These are phyloP conservation scores for Lamprotornis superbus DNA, from an alignment of 2,113 vertebrate genomes.

Conservation along the genomic window DNA sequence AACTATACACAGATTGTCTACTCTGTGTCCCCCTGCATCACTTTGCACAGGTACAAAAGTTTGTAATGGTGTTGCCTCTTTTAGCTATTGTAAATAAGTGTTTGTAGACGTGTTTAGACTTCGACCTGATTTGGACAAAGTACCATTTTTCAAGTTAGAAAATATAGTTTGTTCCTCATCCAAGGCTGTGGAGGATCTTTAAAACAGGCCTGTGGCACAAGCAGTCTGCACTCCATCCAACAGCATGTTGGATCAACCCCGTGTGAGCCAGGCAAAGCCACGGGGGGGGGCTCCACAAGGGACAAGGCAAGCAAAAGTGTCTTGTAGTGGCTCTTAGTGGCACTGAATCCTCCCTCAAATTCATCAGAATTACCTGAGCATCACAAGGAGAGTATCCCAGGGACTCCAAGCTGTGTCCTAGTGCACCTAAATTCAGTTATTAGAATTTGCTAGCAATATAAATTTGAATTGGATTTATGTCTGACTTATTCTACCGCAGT, in stretches of 20 bases:
- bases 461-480: not conserved
- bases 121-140: not conserved
- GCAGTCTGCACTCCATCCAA: not conserved
- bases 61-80: not conserved
- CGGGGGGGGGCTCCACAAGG: accelerated
- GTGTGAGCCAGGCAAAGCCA: not conserved
- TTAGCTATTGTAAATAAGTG: not conserved
- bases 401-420: not conserved
- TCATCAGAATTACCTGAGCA: not conserved
- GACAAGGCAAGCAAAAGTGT: not conserved
- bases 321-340: not conserved
- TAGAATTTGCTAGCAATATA: not conserved
- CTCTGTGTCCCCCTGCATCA: not conserved
- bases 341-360: not conserved
- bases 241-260: no score
- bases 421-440: not conserved
- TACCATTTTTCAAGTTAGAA: not conserved
- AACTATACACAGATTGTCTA: not conserved
- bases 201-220: not conserved
- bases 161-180: not conserved
- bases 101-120: not conserved
- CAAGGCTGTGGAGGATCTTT: not conserved
- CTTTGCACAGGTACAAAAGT: not conserved
- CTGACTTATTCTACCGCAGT: not conserved
- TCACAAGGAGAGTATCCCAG: not conserved